Conservation (phyloP, 2,888 invertebrate genomes). For the Crematogaster levior region DNA sequence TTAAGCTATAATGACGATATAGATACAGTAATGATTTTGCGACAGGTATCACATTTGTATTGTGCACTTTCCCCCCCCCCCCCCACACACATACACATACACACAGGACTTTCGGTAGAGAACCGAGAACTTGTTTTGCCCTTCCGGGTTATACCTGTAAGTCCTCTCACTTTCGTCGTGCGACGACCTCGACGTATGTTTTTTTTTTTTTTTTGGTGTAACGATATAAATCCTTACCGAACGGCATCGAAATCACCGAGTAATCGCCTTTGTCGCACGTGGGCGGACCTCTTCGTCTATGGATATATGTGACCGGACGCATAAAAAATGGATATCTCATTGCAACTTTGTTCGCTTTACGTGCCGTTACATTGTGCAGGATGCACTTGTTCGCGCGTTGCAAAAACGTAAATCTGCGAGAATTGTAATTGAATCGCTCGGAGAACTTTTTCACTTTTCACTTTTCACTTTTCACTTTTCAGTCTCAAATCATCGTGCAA, state of each 20-base stretch:
- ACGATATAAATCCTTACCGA: constrained; percentile 26
- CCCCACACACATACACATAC: not conserved
- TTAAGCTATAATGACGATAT: constrained; percentile 7
- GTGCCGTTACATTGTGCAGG: not conserved
- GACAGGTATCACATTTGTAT: not conserved
- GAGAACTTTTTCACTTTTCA: not conserved
- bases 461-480: constrained; percentile 24
- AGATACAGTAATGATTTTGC: constrained; percentile 45
- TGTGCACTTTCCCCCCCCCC: too few species aligned
- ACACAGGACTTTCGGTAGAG: constrained; percentile 45
- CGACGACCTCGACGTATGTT: constrained; percentile 79
- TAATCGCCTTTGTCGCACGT: constrained; percentile 2
- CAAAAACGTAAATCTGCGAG: constrained; percentile 12
- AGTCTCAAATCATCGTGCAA: not conserved
- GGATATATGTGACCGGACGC: not conserved
- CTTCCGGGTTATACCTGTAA: constrained; percentile 71
- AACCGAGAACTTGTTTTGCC: constrained; percentile 71
- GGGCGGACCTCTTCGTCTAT: not conserved
- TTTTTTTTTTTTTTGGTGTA: constrained; percentile 14
- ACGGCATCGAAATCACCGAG: constrained; percentile 25
- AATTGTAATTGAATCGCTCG: constrained; percentile 15
- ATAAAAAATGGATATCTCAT: not conserved
- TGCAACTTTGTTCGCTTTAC: not conserved
- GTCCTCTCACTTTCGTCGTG: constrained; percentile 84
- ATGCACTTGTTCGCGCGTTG: constrained; percentile 26